Conservation (phyloP, 1,140 invertebrate species). For the Caligus rogercresseyi region DNA sequence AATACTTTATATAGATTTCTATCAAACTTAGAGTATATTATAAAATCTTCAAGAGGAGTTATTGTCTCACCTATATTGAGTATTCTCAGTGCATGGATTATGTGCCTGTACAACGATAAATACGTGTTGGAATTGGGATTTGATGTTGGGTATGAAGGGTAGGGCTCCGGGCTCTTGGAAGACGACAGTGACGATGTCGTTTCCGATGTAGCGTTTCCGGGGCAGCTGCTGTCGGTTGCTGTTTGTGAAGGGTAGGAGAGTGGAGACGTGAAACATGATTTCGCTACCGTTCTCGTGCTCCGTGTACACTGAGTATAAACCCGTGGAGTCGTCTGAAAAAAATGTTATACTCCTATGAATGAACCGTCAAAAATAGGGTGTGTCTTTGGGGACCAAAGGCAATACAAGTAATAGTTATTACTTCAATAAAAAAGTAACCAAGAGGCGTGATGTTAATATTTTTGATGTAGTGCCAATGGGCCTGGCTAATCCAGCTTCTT, state of each 20-base stretch:
- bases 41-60: too few relatives aligned
- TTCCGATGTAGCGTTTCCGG: slow-evolving; percentile 77
- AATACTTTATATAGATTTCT: too few relatives aligned
- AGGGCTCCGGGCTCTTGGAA: slow-evolving; percentile 86
- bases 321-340: slow-evolving; percentile 55
- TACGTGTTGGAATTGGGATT: slow-evolving; percentile 94
- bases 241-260: slow-evolving; percentile 74
- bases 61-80: slow-evolving; percentile 51
- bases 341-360: neutral
- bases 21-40: too few relatives aligned
- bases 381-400: too few relatives aligned
- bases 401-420: too few relatives aligned
- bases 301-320: slow-evolving; percentile 64
- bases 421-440: too few relatives aligned
- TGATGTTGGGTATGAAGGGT: slow-evolving; percentile 79
- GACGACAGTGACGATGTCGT: slow-evolving; percentile 88
- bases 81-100: slow-evolving; percentile 76
- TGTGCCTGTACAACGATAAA: slow-evolving; percentile 78
- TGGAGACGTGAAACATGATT: slow-evolving; percentile 87
- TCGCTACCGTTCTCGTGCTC: slow-evolving; percentile 57
- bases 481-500: too few relatives aligned
- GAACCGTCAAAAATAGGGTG: neutral
- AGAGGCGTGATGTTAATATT: too few relatives aligned
- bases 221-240: slow-evolving; percentile 59
- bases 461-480: too few relatives aligned